A percentile compares a stretch with the other conserved stretches of the same genome.
phyloP scores from a whole-genome alignment of 2,797 vertebrate species.

The Vespertilio murinus region DNA sequence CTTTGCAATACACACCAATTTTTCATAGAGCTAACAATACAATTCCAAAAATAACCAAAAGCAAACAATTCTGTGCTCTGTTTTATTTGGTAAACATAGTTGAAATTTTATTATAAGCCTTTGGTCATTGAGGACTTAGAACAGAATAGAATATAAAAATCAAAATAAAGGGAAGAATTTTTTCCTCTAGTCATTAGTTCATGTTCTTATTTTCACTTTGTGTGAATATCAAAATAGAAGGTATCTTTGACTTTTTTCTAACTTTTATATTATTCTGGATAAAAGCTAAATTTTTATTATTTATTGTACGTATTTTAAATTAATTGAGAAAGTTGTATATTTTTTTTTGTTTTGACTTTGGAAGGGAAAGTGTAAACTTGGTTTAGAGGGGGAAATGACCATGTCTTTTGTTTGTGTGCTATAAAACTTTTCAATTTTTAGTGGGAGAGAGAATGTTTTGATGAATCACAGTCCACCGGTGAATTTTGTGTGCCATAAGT shows the following conservation, averaged over 20 bases:
- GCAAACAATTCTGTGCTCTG: background rate
- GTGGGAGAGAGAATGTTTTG: background rate
- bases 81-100: background rate
- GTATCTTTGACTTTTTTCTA: background rate
- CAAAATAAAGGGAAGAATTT: conserved; percentile 10
- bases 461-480: conserved; percentile 50
- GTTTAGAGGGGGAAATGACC: background rate
- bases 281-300: conserved; percentile 13
- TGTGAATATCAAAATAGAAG: conserved; percentile 4
- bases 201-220: conserved; percentile 26
- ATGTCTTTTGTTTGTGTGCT: background rate
- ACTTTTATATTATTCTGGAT: background rate
- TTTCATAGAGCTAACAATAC: background rate
- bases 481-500: conserved; percentile 54
- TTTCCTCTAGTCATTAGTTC: background rate
- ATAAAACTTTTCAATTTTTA: background rate
- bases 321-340: background rate
- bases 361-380: conserved; percentile 25
- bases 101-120: background rate
- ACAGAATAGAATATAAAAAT: background rate
- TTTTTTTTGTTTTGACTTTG: background rate
- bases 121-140: background rate
- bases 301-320: background rate
- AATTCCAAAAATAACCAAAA: background rate
- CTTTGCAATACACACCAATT: background rate